Evolutionary conservation across 2,888 invertebrate species (phyloP).

Genomic region (Drosophila nigritarsus): DNA sequence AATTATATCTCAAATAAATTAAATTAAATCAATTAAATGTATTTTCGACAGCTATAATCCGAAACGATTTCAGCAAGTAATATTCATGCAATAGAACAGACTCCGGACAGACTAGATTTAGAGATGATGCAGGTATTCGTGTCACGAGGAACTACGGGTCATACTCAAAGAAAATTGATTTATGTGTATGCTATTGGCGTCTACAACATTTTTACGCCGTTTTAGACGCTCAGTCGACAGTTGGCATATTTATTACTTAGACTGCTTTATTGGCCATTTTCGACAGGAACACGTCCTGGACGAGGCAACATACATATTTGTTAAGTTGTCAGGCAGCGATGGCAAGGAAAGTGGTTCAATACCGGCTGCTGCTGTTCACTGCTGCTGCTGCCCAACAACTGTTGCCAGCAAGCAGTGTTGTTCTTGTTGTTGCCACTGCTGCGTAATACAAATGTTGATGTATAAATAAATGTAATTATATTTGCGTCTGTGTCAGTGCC

Average conservation of each 20-base stretch:
- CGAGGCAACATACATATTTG: conserved; percentile 37
- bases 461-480: conserved; percentile 78
- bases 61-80: not conserved
- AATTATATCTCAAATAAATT: not conserved
- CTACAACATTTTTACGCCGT: conserved; percentile 63
- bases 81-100: not conserved
- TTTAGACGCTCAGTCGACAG: conserved; percentile 53
- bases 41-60: not conserved
- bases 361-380: conserved; percentile 2
- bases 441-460: conserved; percentile 71
- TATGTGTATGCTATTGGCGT: conserved; percentile 44
- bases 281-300: conserved; percentile 52
- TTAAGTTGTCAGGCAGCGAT: conserved; percentile 40
- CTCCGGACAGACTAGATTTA: accelerated
- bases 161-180: conserved; percentile 54
- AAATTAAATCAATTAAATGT: not conserved
- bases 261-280: conserved; percentile 62
- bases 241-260: conserved; percentile 69
- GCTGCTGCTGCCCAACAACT: conserved; percentile 6
- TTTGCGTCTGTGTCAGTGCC: conserved; percentile 49
- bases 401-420: conserved; percentile 7
- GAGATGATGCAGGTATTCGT: not conserved
- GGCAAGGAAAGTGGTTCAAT: conserved; percentile 12
- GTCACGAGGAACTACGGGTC: conserved; percentile 3
- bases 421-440: conserved; percentile 48